Evolutionary conservation across 2,797 vertebrate species (phyloP), one percentile per base, ranked within the genome.

Genomic region (Amphiprion clarkii): DNA sequence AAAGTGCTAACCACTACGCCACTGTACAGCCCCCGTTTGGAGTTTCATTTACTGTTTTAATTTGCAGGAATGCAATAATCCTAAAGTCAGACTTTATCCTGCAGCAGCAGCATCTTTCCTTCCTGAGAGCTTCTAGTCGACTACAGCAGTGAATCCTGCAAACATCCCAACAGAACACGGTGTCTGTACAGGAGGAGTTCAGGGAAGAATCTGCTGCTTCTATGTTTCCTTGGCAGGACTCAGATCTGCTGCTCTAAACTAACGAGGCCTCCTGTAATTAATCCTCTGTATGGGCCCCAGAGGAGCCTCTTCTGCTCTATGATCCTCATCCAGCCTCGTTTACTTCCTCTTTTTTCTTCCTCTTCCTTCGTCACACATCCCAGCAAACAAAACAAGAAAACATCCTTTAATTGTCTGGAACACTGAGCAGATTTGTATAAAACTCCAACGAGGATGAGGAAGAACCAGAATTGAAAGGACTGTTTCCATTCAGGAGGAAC

Each of bases 201-300:
- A 89, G 12, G 36, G 71, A 74, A 59, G 74, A 82, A 76, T 83
- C 79, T 76, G 77, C 68, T 79, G 73, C 6, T 33, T 71, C 75
- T 60, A 60, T 9, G 44, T 55, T 78, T 83, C 66, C 81, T 81
- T 67, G 75, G 78, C 81, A 69, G 82, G 81, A 74, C 56, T 16
- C 56, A 83, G 51, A 85, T 83, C 67, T 76, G 75, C 31, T 69
- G 76, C 86, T 71, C 87, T 83, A 81, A 92, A 91, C 92, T 90
- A 92, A 89, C 88, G 79, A 85, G 76, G 67, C 84, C 67, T 83
- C 78, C 86, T 42, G 48, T 91, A 92, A 93, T 92, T 90, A 94
- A 88, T 83, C 57, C 56, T 78, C 73, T 91, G 92, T 93, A 92
- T 88, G 86, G 80, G 83, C 48, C 90, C 79, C 81, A 0, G 53